phyloP scores from a whole-genome alignment of 2,888 invertebrate species.

The Idaea dimidiata region DNA sequence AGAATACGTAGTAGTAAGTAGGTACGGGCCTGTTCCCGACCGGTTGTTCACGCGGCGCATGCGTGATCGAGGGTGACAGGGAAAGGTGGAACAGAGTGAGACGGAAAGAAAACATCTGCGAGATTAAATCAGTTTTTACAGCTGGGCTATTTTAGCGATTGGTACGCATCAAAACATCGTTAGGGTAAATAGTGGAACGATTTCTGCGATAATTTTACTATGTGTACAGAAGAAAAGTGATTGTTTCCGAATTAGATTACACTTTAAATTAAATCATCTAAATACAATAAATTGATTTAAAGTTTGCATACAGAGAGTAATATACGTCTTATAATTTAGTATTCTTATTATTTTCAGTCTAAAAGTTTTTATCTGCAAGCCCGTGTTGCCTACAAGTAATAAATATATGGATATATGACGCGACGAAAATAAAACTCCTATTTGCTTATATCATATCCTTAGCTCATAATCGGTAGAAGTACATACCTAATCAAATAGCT shows the following conservation, averaged over 20 bases:
- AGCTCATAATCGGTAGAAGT: background rate
- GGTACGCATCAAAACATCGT: conserved; percentile 9
- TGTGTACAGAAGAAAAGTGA: no score
- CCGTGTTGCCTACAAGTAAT: background rate
- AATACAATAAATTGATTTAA: background rate
- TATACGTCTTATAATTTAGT: background rate
- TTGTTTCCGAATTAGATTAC: no score
- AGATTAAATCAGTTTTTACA: conserved; percentile 40
- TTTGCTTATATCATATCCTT: background rate
- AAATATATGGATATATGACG: background rate
- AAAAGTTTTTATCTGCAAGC: background rate
- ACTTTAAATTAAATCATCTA: background rate
- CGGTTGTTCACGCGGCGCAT: conserved; percentile 34
- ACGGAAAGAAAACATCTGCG: conserved; percentile 53
- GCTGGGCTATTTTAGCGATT: conserved; percentile 28
- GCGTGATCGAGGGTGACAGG: conserved; percentile 30
- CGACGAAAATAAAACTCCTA: background rate
- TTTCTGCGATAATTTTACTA: conserved; percentile 7
- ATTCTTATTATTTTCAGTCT: background rate
- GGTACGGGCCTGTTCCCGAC: background rate
- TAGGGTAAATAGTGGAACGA: conserved; percentile 11
- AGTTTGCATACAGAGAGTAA: no score
- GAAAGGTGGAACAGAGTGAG: conserved; percentile 35
- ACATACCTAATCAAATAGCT: background rate
- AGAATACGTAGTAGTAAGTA: background rate